phyloP scores from a whole-genome alignment of 1,140 invertebrate genomes.

The Neotoxoptera formosana region DNA sequence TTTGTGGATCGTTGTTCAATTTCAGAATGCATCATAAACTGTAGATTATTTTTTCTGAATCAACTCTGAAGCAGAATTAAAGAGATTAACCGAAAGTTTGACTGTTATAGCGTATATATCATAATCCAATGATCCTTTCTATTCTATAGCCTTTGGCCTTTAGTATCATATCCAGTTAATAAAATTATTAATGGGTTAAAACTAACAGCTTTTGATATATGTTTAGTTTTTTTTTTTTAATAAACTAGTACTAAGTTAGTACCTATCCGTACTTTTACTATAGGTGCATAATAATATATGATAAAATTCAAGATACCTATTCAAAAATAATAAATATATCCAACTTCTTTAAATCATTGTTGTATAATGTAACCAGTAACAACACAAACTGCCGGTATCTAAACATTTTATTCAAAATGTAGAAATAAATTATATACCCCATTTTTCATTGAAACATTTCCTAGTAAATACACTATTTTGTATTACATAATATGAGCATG shows the following conservation, averaged over 20 bases:
- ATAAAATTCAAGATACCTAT: too few relatives aligned
- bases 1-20: neutral
- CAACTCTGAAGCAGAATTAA: neutral
- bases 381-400: neutral
- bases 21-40: neutral
- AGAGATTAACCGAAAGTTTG: neutral
- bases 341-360: neutral
- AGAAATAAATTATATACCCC: neutral
- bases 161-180: neutral
- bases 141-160: neutral
- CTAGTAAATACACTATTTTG: neutral
- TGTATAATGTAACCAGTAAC: neutral
- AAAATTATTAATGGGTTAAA: neutral
- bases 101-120: neutral
- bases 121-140: neutral
- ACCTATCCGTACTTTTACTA: neutral
- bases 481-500: neutral
- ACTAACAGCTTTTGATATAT: neutral
- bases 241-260: neutral
- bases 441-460: slow-evolving; percentile 1
- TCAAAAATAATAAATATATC: too few relatives aligned
- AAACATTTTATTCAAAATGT: neutral
- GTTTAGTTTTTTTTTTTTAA: neutral
- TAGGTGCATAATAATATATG: neutral
- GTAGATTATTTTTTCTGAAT: neutral